Conservation (phyloP, 2,113 vertebrate genomes). For the Romanogobio albipinnatus region DNA sequence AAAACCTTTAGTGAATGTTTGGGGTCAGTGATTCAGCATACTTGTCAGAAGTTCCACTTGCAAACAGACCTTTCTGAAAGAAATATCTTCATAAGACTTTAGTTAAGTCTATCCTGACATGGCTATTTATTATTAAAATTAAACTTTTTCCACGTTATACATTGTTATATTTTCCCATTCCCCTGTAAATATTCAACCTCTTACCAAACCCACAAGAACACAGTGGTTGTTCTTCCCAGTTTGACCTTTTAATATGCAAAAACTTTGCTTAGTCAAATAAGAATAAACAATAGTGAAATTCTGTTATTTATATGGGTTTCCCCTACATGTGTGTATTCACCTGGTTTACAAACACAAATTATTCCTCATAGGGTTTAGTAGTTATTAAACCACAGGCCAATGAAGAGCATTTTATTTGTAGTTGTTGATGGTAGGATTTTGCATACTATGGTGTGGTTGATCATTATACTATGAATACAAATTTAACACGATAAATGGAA, state of each 20-base stretch:
- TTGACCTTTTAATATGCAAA: background rate
- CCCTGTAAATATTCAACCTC: background rate
- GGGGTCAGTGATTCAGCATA: background rate
- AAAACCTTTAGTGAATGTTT: background rate
- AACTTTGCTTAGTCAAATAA: background rate
- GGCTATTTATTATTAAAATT: background rate
- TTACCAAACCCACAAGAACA: background rate
- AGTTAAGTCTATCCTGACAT: background rate
- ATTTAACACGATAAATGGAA: background rate
- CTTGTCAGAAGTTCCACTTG: slow-evolving; percentile 1
- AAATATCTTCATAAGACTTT: background rate
- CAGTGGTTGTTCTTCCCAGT: background rate
- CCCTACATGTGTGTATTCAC: background rate
- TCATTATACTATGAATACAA: background rate
- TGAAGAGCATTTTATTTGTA: background rate
- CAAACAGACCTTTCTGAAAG: background rate
- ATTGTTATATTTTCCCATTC: background rate
- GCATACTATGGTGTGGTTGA: background rate
- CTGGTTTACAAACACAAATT: background rate
- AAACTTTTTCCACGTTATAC: background rate
- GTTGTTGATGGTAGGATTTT: background rate
- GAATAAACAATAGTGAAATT: background rate
- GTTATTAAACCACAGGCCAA: background rate
- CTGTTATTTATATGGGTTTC: background rate
- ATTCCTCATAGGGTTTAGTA: background rate